Evolutionary conservation across 2,797 vertebrate species (phyloP), one percentile per base, ranked within the genome.

Genomic region (Centropyge bicolor): DNA sequence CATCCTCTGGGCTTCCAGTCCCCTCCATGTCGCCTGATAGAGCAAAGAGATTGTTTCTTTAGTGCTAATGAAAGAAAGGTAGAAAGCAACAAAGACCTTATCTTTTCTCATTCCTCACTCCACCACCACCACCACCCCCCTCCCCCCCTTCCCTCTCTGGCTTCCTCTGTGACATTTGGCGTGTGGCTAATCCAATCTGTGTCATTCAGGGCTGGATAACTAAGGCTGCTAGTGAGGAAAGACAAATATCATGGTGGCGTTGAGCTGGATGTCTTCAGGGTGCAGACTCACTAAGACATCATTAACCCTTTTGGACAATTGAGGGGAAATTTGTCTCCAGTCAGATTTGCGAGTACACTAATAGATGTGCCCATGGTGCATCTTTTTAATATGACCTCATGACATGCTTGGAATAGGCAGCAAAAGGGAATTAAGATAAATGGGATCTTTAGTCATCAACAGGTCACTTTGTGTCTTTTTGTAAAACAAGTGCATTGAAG

Each of bases 141-240:
- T 64, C 84, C 27, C 27, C 27, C 4, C 27, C 27, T 31, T 48
- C 70, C 77, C 74, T 62, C 76, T 38, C 51, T 11, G 22, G 66
- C 72, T 81, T 88, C 61, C 80, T 89, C 82, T 76, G 85, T 94
- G 94, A 94, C 91, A 93, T 94, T 93, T 93, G 86, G 84, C 49
- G 77, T 20, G 69, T 86, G 70, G 90, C 85, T 93, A 92, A 94
- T 93, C 91, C 90, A 91, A 92, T 92, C 89, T 86, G 74, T 92
- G 92, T 93, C 90, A 92, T 88, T 92, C 90, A 88, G 87, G 76
- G 74, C 70, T 24, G 57, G 86, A 80, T 85, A 85, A 89, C 76
- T 86, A 72, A 80, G 77, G 83, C 75, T 81, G 85, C 85, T 87
- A 59, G 74, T 80, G 83, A 83, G 76, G 81, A 85, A 91, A 90